A percentile compares a stretch with the other conserved stretches of the same genome.
Evolutionary conservation across 2,113 vertebrate genomes (phyloP).

Genomic region (Ictalurus furcatus): DNA sequence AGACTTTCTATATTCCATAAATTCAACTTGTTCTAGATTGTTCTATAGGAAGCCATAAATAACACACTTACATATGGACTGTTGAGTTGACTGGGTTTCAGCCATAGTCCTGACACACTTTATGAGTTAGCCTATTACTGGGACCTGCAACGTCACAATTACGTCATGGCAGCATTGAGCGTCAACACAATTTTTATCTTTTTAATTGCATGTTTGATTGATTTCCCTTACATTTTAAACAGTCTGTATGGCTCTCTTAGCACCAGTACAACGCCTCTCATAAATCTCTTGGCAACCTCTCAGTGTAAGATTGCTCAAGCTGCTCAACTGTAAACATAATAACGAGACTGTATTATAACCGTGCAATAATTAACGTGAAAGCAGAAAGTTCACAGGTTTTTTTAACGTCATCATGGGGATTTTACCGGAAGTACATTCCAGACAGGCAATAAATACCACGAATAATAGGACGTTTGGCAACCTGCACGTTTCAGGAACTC

Average conservation of each 20-base stretch:
- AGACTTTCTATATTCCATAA: neutral
- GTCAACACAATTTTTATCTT: neutral
- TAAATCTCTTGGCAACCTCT: neutral
- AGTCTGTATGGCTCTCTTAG: neutral
- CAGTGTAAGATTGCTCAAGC: constrained; percentile 17
- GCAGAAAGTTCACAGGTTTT: neutral
- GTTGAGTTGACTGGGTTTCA: neutral
- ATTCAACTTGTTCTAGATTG: neutral
- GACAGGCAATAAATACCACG: neutral
- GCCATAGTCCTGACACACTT: neutral
- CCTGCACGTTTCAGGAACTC: constrained; percentile 22
- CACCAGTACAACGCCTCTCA: neutral
- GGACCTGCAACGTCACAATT: neutral
- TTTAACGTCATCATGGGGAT: constrained; percentile 20
- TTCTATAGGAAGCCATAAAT: neutral
- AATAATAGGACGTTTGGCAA: neutral
- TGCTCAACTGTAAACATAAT: constrained; percentile 24
- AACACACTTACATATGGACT: neutral
- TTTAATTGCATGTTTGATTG: constrained; percentile 6
- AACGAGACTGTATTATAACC: constrained; percentile 15
- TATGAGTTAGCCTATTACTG: neutral
- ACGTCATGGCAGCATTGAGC: constrained; percentile 8
- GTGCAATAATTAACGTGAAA: neutral
- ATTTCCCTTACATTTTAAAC: neutral
- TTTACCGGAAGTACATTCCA: constrained; percentile 25